Evolutionary conservation across 2,113 vertebrate species (phyloP).

Genomic region (Sander vitreus): DNA sequence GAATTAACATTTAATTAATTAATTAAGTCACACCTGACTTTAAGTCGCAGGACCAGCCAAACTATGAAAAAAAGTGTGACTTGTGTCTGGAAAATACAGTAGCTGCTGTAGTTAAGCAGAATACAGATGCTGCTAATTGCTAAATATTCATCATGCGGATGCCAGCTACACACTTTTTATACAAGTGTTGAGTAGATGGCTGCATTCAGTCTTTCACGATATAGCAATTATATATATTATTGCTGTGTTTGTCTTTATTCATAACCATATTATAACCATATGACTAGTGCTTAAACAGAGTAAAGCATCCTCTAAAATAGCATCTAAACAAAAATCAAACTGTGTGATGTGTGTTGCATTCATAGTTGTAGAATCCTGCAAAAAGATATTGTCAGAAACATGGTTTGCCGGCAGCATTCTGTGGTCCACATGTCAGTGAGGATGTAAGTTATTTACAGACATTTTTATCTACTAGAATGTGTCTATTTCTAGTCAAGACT

Average conservation of each 20-base stretch:
- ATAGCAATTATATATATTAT: not conserved
- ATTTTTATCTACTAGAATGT: not conserved
- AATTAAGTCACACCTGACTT: too few relatives aligned
- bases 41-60: too few relatives aligned
- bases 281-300: not conserved
- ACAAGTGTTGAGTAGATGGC: not conserved
- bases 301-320: not conserved
- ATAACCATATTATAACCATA: not conserved
- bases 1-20: too few relatives aligned
- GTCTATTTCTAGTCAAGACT: not conserved
- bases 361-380: not conserved
- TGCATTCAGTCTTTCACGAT: not conserved
- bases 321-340: not conserved
- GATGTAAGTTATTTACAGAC: not conserved
- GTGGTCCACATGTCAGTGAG: not conserved
- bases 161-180: not conserved
- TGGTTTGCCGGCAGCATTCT: not conserved
- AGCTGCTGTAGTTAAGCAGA: not conserved
- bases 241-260: not conserved
- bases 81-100: too few relatives aligned
- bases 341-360: not conserved
- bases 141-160: not conserved
- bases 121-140: not conserved
- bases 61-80: too few relatives aligned
- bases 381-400: not conserved